Evolutionary conservation across 2,888 invertebrate genomes (phyloP), one percentile per base, ranked within the genome.

Genomic region (Piscicola geometra): DNA sequence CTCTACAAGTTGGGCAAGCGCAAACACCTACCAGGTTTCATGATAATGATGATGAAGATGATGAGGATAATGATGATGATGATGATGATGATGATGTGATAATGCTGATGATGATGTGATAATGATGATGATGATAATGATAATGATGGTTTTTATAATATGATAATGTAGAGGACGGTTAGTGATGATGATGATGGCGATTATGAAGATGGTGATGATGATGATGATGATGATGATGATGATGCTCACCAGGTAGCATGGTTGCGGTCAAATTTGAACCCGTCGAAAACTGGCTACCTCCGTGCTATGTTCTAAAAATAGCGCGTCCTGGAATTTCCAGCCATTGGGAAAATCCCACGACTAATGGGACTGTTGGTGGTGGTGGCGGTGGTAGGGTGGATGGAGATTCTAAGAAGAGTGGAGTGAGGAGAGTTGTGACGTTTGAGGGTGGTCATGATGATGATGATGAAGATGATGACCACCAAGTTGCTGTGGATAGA

Each of bases 211-310:
- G n/a, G n/a, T n/a, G n/a, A n/a, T n/a, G n/a, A n/a, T n/a, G n/a
- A n/a, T n/a, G n/a, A n/a, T n/a, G n/a, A n/a, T n/a, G n/a, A n/a
- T n/a, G n/a, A n/a, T n/a, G n/a, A n/a, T n/a, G n/a, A n/a, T n/a
- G n/a, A 85, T 89, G 91, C 21, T 88, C 98, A 28, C 97, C 96
- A 0, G 93, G 94, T 81, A 90, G 93, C 78, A 97, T 99, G 94
- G 93, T 98, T 78, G 96, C 97, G 0, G 93, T 94, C 1, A 99
- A 99, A 86, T 99, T 99, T 86, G 98, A 99, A 83, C 99, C 99
- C 0, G 94, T 96, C 83, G 98, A 99, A 85, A 98, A 98, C 86
- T 99, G 99, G 99, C 86, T 99, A 32, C 98, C 99, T 0, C 99
- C 99, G 0, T 94, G 97, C 82, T 99, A 94, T 84, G 90, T 88